Conservation (phyloP, 2,797 vertebrate species). For the Halcyon badia region DNA sequence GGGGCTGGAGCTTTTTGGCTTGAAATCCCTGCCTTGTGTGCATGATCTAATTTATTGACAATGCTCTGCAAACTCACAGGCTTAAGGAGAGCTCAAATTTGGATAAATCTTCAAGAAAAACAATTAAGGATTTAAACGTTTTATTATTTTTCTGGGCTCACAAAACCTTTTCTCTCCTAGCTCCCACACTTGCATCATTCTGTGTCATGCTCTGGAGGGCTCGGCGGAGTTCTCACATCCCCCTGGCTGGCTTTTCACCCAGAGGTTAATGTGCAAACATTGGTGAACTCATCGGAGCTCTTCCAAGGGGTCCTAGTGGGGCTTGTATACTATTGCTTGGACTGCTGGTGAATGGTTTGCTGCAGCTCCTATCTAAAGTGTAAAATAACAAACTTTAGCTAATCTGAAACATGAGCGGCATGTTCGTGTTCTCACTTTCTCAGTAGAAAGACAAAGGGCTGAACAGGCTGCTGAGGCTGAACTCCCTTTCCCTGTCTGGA, state of each 20-base stretch:
- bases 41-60: constrained; percentile 77
- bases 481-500: background rate
- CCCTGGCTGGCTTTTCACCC: constrained; percentile 46
- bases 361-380: constrained; percentile 65
- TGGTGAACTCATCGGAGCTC: constrained; percentile 62
- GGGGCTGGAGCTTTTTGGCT: constrained; percentile 63
- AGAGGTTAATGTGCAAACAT: constrained; percentile 63
- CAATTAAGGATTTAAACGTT: constrained; percentile 35
- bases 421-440: background rate
- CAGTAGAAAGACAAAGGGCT: constrained; percentile 16
- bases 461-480: background rate
- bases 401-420: constrained; percentile 75
- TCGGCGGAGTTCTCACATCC: constrained; percentile 13
- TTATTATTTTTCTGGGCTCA: constrained; percentile 64
- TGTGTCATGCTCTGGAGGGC: constrained; percentile 59
- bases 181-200: constrained; percentile 65
- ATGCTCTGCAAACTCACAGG: constrained; percentile 44
- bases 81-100: constrained; percentile 53
- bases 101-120: constrained; percentile 67
- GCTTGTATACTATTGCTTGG: constrained; percentile 51
- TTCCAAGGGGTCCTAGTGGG: constrained; percentile 56
- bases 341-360: constrained; percentile 50
- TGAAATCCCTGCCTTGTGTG: constrained; percentile 65
- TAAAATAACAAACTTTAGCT: constrained; percentile 70
- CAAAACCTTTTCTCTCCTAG: constrained; percentile 21